Conservation (phyloP, 2,113 vertebrate species). For the Takifugu bimaculatus region DNA sequence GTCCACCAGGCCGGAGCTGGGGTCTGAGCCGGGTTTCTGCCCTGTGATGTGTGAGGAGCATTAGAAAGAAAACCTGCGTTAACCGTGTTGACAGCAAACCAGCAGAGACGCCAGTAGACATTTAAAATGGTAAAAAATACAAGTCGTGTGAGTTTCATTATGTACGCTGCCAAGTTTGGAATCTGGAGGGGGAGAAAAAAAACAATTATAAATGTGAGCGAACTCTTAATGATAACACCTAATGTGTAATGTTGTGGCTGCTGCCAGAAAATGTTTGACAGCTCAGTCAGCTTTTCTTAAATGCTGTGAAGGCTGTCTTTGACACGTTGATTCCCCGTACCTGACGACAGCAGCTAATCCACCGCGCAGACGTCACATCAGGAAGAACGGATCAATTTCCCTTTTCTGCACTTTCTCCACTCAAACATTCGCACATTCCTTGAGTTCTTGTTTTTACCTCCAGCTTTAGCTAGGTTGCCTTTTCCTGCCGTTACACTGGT, state of each 20-base stretch:
- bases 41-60: too few species aligned
- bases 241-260: neutral
- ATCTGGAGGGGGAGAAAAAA: neutral
- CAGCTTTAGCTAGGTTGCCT: constrained; percentile 3
- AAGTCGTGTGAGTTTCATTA: too few species aligned
- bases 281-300: neutral
- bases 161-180: too few species aligned
- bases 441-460: neutral
- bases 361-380: neutral
- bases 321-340: neutral
- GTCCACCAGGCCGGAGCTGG: too few species aligned
- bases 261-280: constrained; percentile 1
- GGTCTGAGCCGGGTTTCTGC: too few species aligned
- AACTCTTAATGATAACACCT: neutral
- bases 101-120: too few species aligned
- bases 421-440: neutral
- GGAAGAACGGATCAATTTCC: neutral
- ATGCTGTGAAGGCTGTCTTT: neutral
- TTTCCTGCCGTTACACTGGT: neutral
- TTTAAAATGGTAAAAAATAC: too few species aligned
- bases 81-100: too few species aligned
- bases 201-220: neutral
- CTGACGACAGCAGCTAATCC: neutral
- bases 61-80: too few species aligned
- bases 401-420: neutral